Evolutionary conservation across 2,113 vertebrate species (phyloP).

Genomic region (Cyanoliseus patagonus): DNA sequence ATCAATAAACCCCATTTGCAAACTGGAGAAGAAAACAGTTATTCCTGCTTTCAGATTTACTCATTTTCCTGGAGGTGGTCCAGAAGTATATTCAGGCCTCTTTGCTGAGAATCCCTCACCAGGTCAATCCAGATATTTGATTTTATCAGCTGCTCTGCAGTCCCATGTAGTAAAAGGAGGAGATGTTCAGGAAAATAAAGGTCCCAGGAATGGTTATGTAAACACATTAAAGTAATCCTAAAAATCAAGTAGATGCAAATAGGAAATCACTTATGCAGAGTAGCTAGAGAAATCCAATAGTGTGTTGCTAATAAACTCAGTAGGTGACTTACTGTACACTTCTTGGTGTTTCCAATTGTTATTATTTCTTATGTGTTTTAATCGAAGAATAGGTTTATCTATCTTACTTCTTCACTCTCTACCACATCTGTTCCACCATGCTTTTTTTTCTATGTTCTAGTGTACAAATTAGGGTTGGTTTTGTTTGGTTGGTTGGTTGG

Average conservation of each 20-base stretch:
- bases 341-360: background rate
- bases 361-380: background rate
- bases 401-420: background rate
- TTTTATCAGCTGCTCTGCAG: background rate
- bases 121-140: background rate
- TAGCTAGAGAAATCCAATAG: background rate
- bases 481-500: background rate
- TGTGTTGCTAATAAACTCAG: background rate
- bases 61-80: background rate
- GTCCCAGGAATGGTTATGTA: background rate
- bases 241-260: background rate
- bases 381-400: background rate
- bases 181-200: background rate
- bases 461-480: background rate
- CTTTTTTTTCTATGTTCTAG: background rate
- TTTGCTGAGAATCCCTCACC: background rate
- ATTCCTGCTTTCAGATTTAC: background rate
- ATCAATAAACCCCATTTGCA: background rate
- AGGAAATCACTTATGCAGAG: background rate
- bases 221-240: background rate
- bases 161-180: background rate
- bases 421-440: background rate
- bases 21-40: background rate
- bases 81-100: background rate
- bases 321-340: background rate